Conservation (phyloP, 2,888 invertebrate genomes). For the Drosophila gaucha region DNA sequence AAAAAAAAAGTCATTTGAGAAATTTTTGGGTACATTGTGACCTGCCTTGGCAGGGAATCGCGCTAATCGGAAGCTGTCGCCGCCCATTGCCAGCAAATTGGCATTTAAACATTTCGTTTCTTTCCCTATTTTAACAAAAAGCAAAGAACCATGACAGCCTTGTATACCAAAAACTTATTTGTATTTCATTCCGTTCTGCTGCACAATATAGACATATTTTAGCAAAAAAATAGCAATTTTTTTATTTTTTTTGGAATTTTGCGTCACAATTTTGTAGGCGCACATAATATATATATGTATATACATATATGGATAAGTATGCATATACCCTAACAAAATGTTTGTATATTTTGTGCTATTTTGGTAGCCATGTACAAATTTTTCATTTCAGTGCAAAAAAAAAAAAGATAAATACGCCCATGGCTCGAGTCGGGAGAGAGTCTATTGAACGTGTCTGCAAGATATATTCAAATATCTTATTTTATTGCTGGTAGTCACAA, state of each 20-base stretch:
- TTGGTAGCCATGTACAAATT: slow-evolving; percentile 52
- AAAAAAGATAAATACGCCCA: slow-evolving; percentile 5
- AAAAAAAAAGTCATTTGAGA: slow-evolving; percentile 11
- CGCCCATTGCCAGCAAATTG: slow-evolving; percentile 45
- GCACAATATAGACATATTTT: neutral
- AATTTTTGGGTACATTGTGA: slow-evolving; percentile 19
- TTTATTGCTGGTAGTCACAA: neutral
- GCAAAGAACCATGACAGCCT: neutral
- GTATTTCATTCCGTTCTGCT: slow-evolving; percentile 12
- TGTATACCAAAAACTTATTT: slow-evolving; percentile 3
- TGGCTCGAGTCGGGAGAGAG: slow-evolving; percentile 7
- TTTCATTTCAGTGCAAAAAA: slow-evolving; percentile 38
- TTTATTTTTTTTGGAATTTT: slow-evolving; percentile 16
- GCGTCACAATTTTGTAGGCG: slow-evolving; percentile 36
- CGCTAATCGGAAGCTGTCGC: slow-evolving; percentile 48
- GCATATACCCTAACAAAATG: slow-evolving; percentile 1
- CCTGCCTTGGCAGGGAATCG: slow-evolving; percentile 32
- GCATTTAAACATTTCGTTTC: slow-evolving; percentile 32
- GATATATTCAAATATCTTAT: slow-evolving; percentile 3
- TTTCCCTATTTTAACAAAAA: slow-evolving; percentile 9
- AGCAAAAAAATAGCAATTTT: neutral
- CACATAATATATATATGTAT: slow-evolving; percentile 1
- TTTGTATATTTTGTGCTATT: slow-evolving; percentile 50
- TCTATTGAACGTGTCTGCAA: slow-evolving; percentile 1
- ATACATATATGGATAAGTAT: neutral